A percentile compares a stretch with the other conserved stretches of the same genome.
Evolutionary conservation across 2,113 vertebrate species (phyloP).

Genomic region (Gyps fulvus): DNA sequence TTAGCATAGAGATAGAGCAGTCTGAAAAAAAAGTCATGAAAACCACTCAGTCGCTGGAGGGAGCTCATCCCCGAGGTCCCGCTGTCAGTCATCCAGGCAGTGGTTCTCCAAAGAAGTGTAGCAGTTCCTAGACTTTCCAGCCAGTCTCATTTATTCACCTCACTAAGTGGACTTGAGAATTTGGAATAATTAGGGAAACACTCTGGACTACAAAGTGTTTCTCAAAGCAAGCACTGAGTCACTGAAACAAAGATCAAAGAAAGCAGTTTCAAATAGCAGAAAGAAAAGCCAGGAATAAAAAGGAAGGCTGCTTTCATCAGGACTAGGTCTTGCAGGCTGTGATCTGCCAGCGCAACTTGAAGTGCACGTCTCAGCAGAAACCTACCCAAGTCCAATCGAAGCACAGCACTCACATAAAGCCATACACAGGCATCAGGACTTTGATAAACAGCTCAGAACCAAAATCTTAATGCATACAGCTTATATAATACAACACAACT

Average conservation of each 20-base stretch:
- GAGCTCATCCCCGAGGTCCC: neutral
- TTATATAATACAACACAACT: neutral
- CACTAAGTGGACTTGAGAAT: neutral
- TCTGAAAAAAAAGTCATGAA: neutral
- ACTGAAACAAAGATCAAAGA: slow-evolving; percentile 12
- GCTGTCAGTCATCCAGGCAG: neutral
- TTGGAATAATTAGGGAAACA: neutral
- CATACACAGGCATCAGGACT: neutral
- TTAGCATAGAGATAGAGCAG: rapidly evolving
- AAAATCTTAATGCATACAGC: neutral
- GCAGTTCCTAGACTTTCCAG: neutral
- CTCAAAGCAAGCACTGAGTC: neutral
- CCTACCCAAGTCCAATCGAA: neutral
- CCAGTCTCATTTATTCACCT: neutral
- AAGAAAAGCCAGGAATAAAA: neutral
- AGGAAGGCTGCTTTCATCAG: neutral
- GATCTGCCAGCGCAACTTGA: neutral
- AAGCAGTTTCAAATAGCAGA: neutral
- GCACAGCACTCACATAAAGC: neutral
- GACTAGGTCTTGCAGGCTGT: neutral
- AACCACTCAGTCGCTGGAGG: neutral
- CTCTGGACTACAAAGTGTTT: neutral
- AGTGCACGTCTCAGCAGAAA: neutral
- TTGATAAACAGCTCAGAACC: neutral
- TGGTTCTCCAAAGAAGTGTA: neutral